phyloP scores from a whole-genome alignment of 2,113 vertebrate species.

The Gasterosteus aculeatus region DNA sequence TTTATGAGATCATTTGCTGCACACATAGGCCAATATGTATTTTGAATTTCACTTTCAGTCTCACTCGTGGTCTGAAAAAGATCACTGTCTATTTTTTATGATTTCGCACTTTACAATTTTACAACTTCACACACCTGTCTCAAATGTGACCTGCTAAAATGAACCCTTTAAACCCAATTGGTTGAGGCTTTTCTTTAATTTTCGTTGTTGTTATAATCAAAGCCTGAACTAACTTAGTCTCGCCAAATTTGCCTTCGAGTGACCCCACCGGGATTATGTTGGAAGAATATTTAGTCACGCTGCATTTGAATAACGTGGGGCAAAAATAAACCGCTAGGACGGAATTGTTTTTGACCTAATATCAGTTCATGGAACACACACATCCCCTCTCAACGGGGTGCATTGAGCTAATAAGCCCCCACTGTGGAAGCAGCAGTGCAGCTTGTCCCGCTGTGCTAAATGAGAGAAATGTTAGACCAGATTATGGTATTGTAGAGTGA shows the following conservation, averaged over 20 bases:
- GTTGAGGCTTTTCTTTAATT: constrained; percentile 2
- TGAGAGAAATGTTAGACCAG: constrained; percentile 23
- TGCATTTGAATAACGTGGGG: constrained; percentile 2
- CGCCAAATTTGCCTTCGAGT: neutral
- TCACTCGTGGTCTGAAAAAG: constrained; percentile 13
- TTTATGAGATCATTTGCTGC: neutral
- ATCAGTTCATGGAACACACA: constrained; percentile 27
- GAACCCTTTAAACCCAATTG: neutral
- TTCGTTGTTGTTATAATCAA: neutral
- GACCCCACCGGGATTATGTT: neutral
- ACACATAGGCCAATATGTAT: neutral
- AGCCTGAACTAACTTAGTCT: neutral
- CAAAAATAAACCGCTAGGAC: constrained; percentile 24
- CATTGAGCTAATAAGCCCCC: constrained; percentile 52
- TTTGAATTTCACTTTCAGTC: constrained; percentile 17
- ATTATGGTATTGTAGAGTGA: constrained; percentile 34
- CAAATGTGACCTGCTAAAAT: constrained; percentile 3
- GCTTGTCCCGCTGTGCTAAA: constrained; percentile 33
- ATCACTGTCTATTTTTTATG: neutral
- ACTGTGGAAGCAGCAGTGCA: constrained; percentile 29
- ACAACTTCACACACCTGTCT: neutral
- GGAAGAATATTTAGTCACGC: neutral
- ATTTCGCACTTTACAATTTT: constrained; percentile 10
- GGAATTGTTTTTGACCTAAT: constrained; percentile 32
- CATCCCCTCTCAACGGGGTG: constrained; percentile 27